Percentiles rank a stretch among this genome's conserved stretches.
phyloP scores from a whole-genome alignment of 2,797 vertebrate genomes.

The Myotis myotis region DNA sequence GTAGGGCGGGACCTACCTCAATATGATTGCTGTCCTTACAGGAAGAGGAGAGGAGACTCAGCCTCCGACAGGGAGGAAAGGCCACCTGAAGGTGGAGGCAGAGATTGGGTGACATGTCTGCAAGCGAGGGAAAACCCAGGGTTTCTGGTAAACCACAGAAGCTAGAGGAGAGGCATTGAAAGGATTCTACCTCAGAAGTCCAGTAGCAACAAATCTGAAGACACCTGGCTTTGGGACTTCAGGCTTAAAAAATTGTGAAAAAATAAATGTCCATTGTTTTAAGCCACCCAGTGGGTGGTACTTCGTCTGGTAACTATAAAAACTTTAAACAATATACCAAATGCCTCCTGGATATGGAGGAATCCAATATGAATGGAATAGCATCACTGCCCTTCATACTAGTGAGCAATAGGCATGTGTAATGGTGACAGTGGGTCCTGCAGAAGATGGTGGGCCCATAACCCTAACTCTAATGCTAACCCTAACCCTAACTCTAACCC shows the following conservation, averaged over 20 bases:
- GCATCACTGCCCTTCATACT: rapidly evolving
- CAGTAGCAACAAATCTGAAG: too few relatives aligned
- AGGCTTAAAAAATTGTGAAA: background rate
- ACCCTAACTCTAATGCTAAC: background rate
- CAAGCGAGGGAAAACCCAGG: background rate
- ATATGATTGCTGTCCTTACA: too few relatives aligned
- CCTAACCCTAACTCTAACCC: too few relatives aligned
- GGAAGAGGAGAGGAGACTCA: background rate
- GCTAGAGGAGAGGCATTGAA: background rate
- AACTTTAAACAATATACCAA: background rate
- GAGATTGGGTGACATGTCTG: rapidly evolving
- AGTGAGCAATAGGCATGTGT: background rate
- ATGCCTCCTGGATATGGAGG: background rate
- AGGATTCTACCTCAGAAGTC: background rate
- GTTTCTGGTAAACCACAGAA: background rate
- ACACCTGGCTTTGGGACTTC: background rate
- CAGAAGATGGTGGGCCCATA: rapidly evolving
- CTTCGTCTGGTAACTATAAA: background rate
- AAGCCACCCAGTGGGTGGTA: background rate
- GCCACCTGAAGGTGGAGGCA: background rate
- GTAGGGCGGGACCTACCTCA: background rate
- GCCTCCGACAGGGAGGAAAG: background rate
- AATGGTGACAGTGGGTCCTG: rapidly evolving
- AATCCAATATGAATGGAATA: background rate
- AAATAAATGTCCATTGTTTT: background rate